A percentile compares a stretch with the other conserved stretches of the same genome.
phyloP scores from a whole-genome alignment of 2,888 invertebrate species.

The Trissonchulus latispiculum region DNA sequence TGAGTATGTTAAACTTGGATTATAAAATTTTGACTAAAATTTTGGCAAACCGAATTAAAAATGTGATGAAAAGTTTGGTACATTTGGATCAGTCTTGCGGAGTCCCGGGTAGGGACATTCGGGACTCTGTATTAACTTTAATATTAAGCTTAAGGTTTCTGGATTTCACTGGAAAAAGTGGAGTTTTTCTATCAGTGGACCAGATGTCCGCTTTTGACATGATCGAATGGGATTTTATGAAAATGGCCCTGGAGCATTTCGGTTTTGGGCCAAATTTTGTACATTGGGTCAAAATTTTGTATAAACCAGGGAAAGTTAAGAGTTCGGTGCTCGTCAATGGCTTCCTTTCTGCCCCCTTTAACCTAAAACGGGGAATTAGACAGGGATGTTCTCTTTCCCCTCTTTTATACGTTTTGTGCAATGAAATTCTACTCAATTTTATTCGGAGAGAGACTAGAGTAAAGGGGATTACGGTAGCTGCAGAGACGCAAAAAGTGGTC shows the following conservation, averaged over 20 bases:
- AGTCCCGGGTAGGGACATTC: no score
- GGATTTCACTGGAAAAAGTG: no score
- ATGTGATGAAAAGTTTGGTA: no score
- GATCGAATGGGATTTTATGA: no score
- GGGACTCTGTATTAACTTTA: no score
- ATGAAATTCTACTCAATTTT: not conserved
- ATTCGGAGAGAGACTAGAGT: not conserved
- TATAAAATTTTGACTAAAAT: no score
- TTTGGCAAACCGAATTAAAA: no score
- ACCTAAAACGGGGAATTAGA: conserved; percentile 1
- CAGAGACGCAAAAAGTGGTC: not conserved
- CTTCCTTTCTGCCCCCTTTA: not conserved
- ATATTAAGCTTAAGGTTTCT: no score
- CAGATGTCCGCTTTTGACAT: no score
- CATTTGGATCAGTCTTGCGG: no score
- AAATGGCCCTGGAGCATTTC: not conserved
- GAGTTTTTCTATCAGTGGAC: no score
- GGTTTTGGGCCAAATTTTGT: not conserved
- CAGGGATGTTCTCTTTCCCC: not conserved
- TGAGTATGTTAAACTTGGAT: no score
- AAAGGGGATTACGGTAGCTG: not conserved
- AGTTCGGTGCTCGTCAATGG: not conserved
- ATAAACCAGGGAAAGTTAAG: not conserved
- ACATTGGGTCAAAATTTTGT: not conserved
- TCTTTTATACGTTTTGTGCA: not conserved